Base-by-base conservation (phyloP, 1,140 invertebrate species). In the Lepidurus arcticus region DNA sequence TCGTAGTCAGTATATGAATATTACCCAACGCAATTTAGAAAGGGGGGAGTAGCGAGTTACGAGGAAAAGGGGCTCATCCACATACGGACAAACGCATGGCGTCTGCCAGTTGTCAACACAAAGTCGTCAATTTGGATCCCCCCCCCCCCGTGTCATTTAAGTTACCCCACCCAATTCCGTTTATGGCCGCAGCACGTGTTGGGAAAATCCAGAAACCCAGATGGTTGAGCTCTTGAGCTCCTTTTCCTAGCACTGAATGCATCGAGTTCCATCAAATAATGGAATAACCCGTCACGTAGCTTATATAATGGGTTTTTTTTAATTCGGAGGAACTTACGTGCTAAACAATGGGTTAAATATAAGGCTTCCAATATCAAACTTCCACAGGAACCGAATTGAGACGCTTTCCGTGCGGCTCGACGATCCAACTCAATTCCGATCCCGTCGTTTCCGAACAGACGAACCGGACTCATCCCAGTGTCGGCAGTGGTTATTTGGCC, bases 401-500 rank as follows among this genome's bases (percentile, higher is more conserved):
- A 16, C 53, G 53, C 16, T 65, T 65, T 16, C 53, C 53, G 16
- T 65, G 53, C 21, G 53, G 53, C 53, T 65, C 53, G 6, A 65
- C n/a, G 53, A 65, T 65, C 16, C 6, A 7, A n/a, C 53, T 65
- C 53, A 65, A 65, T 65, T 65, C 53, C 16, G 53, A 65, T 0
- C 53, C 53, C 7, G n/a, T 21, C 16, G 16, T 21, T 65, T 21
- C 53, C 53, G 53, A 65, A 3, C 53, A 65, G 53, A 65, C 53
- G 13, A 16, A 65, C 8, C 53, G 21, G 53, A 13, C 53, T 34
- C 34, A 34, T 34, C 34, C 34, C 34, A 2, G 4, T 6, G n/a
- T 65, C 42, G 78, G 78, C 6, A 75, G 78, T 44, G 78, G 78
- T 16, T 78, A 78, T 16, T 42, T 78, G 11, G 73, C 74, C 65